Evolutionary conservation across 2,797 vertebrate genomes (phyloP).

Genomic region (Luscinia megarhynchos): DNA sequence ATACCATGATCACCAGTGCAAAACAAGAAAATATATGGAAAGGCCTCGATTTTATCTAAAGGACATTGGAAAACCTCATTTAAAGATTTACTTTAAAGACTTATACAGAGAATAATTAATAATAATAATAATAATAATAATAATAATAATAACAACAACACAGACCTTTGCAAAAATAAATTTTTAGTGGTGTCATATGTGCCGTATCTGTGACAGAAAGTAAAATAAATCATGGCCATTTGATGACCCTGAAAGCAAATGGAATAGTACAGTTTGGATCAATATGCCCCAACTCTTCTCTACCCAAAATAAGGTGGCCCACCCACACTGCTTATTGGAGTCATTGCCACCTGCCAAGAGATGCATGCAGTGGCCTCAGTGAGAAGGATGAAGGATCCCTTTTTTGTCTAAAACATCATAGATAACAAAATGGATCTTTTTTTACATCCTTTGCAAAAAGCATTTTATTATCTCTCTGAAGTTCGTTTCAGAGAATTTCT

Average conservation of each 20-base stretch:
- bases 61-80: background rate
- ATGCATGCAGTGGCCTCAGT: background rate
- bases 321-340: background rate
- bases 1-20: background rate
- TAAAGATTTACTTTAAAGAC: no score
- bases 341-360: background rate
- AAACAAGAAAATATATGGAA: background rate
- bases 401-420: background rate
- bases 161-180: background rate
- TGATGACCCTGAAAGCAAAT: background rate
- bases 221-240: background rate
- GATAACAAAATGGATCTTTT: background rate
- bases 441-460: background rate
- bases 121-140: background rate
- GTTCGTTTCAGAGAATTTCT: background rate
- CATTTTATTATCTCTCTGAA: background rate
- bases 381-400: background rate
- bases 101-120: no score
- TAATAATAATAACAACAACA: background rate
- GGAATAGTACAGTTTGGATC: background rate
- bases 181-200: background rate
- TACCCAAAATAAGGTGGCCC: background rate
- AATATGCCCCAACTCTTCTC: background rate
- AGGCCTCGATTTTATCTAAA: background rate
- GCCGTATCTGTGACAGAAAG: background rate